Base-by-base conservation (phyloP, 1,140 invertebrate species). In the Drosophila orosa region DNA sequence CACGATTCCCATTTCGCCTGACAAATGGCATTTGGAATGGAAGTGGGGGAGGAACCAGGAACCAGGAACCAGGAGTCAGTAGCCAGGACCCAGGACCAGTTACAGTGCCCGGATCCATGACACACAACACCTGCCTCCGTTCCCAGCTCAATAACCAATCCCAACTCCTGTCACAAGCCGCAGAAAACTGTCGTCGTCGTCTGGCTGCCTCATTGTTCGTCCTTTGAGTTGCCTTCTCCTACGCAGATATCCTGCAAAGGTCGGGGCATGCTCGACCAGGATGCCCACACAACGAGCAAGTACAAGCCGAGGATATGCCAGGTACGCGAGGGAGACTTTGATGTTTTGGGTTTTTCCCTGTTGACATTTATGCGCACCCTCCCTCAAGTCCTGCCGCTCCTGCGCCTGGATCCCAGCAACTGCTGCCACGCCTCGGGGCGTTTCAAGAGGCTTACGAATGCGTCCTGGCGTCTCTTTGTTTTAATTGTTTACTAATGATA, bases 401-500 rank as follows among this genome's bases (percentile, higher is more conserved):
- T 42, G 57, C 31, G 45, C 40, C 24, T 31, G 50, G 10, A 17
- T 27, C 13, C 33, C 39, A 17, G 25, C 22, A n/a, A 24, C 8
- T 25, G 27, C 35, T 27, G 33, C 40, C 69, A 29, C 54, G 31
- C 35, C n/a, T 29, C 25, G 29, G 54, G 75, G 75, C 75, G 68
- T 35, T 80, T 9, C 62, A 84, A 68, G 66, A 54, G 57, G 33
- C 62, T 60, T 62, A 31, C 47, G 59, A 40, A 47, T 45, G 68
- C 44, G 24, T 40, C 44, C 19, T 50, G 44, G n/a, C 67, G 47
- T 62, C 62, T 63, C 67, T 89, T 83, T 87, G 75, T 87, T 80
- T 89, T 89, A 86, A 86, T 86, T 75, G 74, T 72, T 75, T 52
- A 72, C 82, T 86, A 89, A 82, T 76, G 83, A 83, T 76, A 86